Evolutionary conservation across 1,140 invertebrate genomes (phyloP).

Genomic region (Arion vulgaris): DNA sequence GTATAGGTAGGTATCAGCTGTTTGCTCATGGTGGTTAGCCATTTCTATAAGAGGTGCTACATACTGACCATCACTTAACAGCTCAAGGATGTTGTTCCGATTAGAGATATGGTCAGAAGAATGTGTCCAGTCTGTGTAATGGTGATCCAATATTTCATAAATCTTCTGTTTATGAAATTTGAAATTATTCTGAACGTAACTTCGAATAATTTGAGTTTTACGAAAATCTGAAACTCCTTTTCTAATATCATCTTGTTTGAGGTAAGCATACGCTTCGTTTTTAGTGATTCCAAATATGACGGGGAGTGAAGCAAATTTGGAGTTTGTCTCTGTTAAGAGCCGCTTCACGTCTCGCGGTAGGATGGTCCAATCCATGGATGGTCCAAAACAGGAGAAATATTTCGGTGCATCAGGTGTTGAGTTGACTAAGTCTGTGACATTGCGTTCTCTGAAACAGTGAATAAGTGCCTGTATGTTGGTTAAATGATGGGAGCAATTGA

Average conservation of each 20-base stretch:
- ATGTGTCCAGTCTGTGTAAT: constrained; percentile 79
- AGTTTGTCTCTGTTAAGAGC: constrained; percentile 64
- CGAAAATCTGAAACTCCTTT: constrained; percentile 93
- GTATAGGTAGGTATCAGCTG: constrained; percentile 67
- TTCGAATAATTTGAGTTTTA: constrained; percentile 91
- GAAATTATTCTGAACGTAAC: constrained; percentile 90
- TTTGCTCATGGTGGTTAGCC: constrained; percentile 88
- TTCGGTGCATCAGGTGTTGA: constrained; percentile 77
- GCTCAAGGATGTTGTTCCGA: constrained; percentile 91
- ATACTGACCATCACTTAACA: constrained; percentile 89
- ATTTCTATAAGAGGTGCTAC: constrained; percentile 93
- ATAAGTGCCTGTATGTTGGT: constrained; percentile 78
- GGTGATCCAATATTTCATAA: constrained; percentile 96
- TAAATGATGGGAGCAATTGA: constrained; percentile 83
- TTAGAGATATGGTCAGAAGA: constrained; percentile 80
- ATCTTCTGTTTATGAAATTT: constrained; percentile 95
- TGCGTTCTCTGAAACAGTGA: constrained; percentile 86
- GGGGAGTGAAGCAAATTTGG: constrained; percentile 76
- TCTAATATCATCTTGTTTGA: constrained; percentile 92
- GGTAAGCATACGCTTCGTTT: constrained; percentile 89
- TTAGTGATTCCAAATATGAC: constrained; percentile 94
- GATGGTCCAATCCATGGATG: constrained; percentile 75
- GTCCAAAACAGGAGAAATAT: constrained; percentile 81
- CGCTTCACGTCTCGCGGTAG: constrained; percentile 58
- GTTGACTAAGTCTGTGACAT: constrained; percentile 83